Evolutionary conservation across 2,797 vertebrate genomes (phyloP).

Genomic region (Macropodus opercularis): DNA sequence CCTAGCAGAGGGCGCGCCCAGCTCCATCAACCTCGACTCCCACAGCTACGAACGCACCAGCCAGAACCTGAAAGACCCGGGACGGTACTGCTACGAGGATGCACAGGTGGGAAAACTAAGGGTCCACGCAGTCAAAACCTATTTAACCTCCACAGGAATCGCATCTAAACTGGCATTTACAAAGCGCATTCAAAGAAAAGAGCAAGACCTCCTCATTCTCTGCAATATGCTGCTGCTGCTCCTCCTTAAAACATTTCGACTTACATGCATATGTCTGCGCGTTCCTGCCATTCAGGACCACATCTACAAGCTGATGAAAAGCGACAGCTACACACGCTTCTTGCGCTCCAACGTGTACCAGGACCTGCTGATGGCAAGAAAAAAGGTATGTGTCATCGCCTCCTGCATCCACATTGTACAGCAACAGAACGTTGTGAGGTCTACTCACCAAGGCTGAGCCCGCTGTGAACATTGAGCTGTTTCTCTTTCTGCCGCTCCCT

Average conservation of each 20-base stretch:
- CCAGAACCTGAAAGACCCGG: slow-evolving; percentile 96
- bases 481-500: neutral
- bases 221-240: no score
- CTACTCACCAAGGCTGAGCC: no score
- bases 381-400: slow-evolving; percentile 86
- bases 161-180: neutral
- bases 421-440: no score
- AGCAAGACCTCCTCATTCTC: neutral
- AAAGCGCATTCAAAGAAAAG: neutral
- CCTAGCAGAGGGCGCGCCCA: slow-evolving; percentile 94
- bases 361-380: slow-evolving; percentile 92
- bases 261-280: neutral
- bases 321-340: slow-evolving; percentile 97
- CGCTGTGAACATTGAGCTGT: no score
- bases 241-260: neutral
- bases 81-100: slow-evolving; percentile 95
- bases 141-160: neutral
- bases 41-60: slow-evolving; percentile 98
- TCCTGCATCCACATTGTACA: no score
- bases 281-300: slow-evolving; percentile 85
- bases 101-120: slow-evolving; percentile 89
- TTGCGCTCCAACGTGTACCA: slow-evolving; percentile 95
- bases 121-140: neutral
- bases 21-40: slow-evolving; percentile 97
- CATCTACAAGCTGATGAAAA: slow-evolving; percentile 99